phyloP scores from a whole-genome alignment of 37 sponge, comb jelly and placozoan species.

The Aplysina aerophoba region DNA sequence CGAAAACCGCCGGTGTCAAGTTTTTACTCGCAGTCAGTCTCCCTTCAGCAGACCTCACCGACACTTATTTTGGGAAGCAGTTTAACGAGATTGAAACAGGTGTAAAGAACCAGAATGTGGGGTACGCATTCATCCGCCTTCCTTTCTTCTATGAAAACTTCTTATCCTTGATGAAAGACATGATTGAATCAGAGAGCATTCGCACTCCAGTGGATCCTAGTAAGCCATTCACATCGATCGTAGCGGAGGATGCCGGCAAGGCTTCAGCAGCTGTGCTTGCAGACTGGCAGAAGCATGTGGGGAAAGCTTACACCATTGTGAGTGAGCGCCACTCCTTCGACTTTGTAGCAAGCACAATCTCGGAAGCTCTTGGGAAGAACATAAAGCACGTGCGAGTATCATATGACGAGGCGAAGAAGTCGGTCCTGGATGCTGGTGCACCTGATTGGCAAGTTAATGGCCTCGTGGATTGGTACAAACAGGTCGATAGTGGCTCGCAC shows the following conservation, averaged over 20 bases:
- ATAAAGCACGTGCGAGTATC: constrained; percentile 38
- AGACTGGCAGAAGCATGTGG: constrained; percentile 34
- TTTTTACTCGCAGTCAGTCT: constrained; percentile 35
- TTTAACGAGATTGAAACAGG: constrained; percentile 12
- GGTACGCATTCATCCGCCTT: constrained; percentile 50
- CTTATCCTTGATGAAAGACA: neutral
- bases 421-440: constrained; percentile 33
- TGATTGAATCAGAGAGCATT: constrained; percentile 21
- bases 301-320: constrained; percentile 47
- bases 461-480: constrained; percentile 34
- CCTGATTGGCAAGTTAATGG: constrained; percentile 50
- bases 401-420: constrained; percentile 50
- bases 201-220: constrained; percentile 45
- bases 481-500: constrained; percentile 39
- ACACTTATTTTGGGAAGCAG: constrained; percentile 45
- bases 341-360: constrained; percentile 26
- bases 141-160: constrained; percentile 45
- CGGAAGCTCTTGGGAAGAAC: constrained; percentile 34
- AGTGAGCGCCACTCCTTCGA: constrained; percentile 46
- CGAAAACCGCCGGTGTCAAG: constrained; percentile 52
- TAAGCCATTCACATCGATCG: constrained; percentile 42
- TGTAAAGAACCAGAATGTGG: constrained; percentile 24
- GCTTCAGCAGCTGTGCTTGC: constrained; percentile 49
- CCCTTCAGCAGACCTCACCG: constrained; percentile 8
- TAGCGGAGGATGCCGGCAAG: constrained; percentile 45